These are phyloP conservation scores for Macaca nemestrina DNA, from an alignment of 2,113 vertebrate species.

Conservation along the genomic window DNA sequence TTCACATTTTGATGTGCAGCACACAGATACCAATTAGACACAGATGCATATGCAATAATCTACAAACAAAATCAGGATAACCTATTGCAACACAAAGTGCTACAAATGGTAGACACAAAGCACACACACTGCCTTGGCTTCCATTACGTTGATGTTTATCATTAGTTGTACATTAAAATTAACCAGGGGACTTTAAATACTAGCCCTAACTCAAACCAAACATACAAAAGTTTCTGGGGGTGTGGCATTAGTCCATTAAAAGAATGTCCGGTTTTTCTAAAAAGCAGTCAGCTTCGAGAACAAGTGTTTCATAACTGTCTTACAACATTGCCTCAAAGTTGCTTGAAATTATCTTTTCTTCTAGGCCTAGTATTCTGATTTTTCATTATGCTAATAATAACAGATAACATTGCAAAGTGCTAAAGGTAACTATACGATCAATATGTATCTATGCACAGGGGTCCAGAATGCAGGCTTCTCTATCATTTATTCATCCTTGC, in stretches of 20 bases:
- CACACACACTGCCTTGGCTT: neutral
- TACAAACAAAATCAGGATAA: neutral
- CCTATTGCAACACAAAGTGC: neutral
- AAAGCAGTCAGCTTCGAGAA: neutral
- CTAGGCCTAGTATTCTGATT: neutral
- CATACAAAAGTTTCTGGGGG: neutral
- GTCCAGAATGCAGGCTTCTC: neutral
- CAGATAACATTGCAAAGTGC: neutral
- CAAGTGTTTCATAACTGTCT: neutral
- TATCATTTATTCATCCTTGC: neutral
- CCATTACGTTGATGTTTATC: neutral
- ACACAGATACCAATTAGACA: neutral
- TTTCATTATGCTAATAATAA: neutral
- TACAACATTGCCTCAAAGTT: neutral
- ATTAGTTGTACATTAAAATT: neutral
- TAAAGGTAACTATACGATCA: neutral
- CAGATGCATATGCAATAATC: neutral
- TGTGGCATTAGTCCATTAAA: neutral
- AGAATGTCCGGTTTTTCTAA: neutral
- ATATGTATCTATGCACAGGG: neutral
- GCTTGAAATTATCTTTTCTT: neutral
- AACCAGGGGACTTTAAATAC: neutral
- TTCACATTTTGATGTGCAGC: neutral
- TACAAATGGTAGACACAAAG: neutral
- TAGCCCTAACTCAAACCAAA: neutral